Evolutionary conservation across 2,888 invertebrate species (phyloP).

Genomic region (Corbicula japonica): DNA sequence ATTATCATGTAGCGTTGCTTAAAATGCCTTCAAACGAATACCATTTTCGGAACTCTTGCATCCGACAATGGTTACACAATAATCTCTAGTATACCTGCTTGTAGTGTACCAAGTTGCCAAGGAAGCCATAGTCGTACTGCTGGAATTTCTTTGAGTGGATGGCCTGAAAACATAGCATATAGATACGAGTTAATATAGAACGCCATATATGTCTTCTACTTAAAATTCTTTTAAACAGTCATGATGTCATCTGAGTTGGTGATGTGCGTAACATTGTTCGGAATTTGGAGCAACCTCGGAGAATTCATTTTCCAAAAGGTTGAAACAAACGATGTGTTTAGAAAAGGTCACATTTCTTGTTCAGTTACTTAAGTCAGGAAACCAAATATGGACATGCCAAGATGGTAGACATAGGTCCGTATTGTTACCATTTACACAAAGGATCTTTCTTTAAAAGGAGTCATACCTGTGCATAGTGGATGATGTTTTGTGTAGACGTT

Average conservation of each 20-base stretch:
- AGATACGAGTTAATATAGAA: neutral
- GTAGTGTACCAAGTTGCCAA: conserved; percentile 11
- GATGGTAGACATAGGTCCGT: neutral
- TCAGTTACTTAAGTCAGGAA: too few species aligned
- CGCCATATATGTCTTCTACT: neutral
- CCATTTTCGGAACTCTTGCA: too few species aligned
- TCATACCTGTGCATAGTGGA: conserved; percentile 59
- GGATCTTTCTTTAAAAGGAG: neutral
- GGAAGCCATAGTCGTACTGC: conserved; percentile 14
- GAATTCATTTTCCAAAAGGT: too few species aligned
- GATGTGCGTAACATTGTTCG: conserved; percentile 90
- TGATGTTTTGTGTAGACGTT: conserved; percentile 70
- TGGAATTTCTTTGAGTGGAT: conserved; percentile 12
- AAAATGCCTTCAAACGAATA: too few species aligned
- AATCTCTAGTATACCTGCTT: conserved; percentile 6
- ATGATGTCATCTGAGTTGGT: conserved; percentile 87
- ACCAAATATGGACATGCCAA: too few species aligned
- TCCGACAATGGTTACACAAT: too few species aligned
- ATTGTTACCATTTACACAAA: neutral
- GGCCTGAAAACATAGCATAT: conserved; percentile 9
- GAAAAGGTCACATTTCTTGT: too few species aligned
- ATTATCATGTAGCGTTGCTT: too few species aligned
- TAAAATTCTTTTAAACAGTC: neutral
- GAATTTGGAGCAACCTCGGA: conserved; percentile 74
- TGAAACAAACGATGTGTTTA: too few species aligned